Evolutionary conservation across 2,888 invertebrate genomes (phyloP), one percentile per base, ranked within the genome.

Genomic region (Amiota communis): DNA sequence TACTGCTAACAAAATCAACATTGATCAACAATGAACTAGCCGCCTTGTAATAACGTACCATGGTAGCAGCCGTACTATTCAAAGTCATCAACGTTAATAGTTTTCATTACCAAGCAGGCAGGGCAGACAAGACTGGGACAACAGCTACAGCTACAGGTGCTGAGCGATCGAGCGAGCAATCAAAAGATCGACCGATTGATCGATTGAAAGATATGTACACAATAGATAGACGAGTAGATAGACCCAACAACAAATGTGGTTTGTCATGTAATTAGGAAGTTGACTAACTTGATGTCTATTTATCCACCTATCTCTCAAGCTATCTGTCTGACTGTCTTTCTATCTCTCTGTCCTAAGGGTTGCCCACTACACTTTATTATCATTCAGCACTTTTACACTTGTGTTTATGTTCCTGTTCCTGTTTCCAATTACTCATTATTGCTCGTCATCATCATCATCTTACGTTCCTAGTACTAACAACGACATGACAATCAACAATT

Each of bases 1-100:
- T 59, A 59, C 20, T 59, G 36, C 36, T 36, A 36, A 2, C 36
- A 36, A 36, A 36, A 36, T 36, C 36, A 36, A 36, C 36, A 36
- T 36, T 36, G 36, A 36, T 36, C 36, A 36, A 36, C 36, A 36
- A 36, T 36, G 36, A 36, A 6, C 36, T 6, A 2, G 36, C 36
- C 36, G 36, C 36, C 8, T 36, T 2, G 36, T 36, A 36, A 1
- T n/a, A n/a, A n/a, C n/a, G n/a, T 23, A 2, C 23, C 15, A 53
- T 51, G 12, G 23, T 51, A 59, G 72, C 77, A 79, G 79, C 79
- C 79, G 79, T 76, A 77, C 75, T 79, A 76, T 76, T 69, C 74
- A 78, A 78, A 79, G 80, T 81, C 79, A 79, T 81, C 78, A 74
- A 73, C 75, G 75, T 78, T 78, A 76, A 75, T 76, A 75, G 75